These are phyloP conservation scores for Sebastes dallii DNA, from an alignment of 2,797 vertebrate genomes.

Conservation along the genomic window DNA sequence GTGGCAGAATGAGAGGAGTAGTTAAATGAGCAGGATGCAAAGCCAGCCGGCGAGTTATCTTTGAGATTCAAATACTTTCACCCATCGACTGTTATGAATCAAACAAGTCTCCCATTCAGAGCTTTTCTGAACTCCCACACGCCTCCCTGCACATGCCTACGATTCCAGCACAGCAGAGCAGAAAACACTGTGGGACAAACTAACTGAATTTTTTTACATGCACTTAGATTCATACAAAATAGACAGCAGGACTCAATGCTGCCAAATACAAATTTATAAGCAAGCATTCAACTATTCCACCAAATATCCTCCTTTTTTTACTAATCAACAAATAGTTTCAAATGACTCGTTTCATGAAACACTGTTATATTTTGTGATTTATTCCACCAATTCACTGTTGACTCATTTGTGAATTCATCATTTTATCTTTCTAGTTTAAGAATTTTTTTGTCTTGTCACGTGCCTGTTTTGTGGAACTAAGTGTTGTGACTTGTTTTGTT, in stretches of 20 bases:
- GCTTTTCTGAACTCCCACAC: conserved; percentile 20
- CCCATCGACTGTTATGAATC: conserved; percentile 16
- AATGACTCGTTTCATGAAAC: not conserved
- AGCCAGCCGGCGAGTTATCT: conserved; percentile 1
- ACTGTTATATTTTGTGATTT: not conserved
- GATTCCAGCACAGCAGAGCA: conserved; percentile 10
- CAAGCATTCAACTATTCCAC: not conserved
- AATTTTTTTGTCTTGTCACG: not conserved
- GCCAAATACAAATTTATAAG: not conserved
- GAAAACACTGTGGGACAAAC: conserved; percentile 2
- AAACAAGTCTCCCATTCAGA: conserved; percentile 38
- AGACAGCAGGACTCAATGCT: not conserved
- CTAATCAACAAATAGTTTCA: not conserved
- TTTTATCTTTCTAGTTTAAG: not conserved
- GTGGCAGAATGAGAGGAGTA: not conserved
- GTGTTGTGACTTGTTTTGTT: not conserved
- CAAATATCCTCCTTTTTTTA: not conserved
- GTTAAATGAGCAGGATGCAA: conserved; percentile 2
- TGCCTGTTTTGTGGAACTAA: not conserved
- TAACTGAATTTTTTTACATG: not conserved
- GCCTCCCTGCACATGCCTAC: conserved; percentile 7
- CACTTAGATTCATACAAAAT: not conserved
- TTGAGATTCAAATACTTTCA: conserved; percentile 27
- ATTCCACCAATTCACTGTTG: not conserved
- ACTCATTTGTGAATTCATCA: not conserved